Base-by-base conservation (phyloP, 2,888 invertebrate species). In the Caenorhabditis sinica region DNA sequence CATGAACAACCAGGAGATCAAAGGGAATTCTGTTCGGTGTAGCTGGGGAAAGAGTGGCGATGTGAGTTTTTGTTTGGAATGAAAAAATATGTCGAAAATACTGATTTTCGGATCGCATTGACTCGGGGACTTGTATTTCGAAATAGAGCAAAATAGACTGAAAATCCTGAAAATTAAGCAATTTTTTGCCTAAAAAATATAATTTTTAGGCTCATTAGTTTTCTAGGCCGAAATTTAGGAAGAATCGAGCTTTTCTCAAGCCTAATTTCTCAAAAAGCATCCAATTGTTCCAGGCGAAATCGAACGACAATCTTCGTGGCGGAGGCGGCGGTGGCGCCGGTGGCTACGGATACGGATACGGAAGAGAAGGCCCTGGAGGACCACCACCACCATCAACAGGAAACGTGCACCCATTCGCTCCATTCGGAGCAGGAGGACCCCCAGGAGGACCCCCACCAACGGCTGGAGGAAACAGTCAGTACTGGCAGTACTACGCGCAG, bases 21-120 rank as follows among this genome's bases (percentile, higher is more conserved):
- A 96, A 93, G 98, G 98, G 83, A 96, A 97, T 93, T 95, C 95
- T 90, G 97, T 98, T 71, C 98, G 98, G 94, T 98, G 98, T 94
- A 98, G 98, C 94, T 99, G 99, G 99, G 98, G 99, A 66, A 98
- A 98, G 94, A 86, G 83, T 43, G 83, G 84, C n/a, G 84, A 82
- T 49, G 82, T 80, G 23, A 77, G 74, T 69, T 51, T 53, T 75
- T 15, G 20, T 51, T 51, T 11, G 5, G 20, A 20, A n/a, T 51
- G 4, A 51, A 51, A 49, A n/a, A n/a, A n/a, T n/a, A n/a, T n/a
- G n/a, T n/a, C 40, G 2, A 40, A 9, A n/a, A n/a, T n/a, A n/a
- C n/a, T n/a, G n/a, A n/a, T n/a, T n/a, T n/a, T n/a, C n/a, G n/a
- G n/a, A n/a, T n/a, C n/a, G n/a, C n/a, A n/a, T n/a, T n/a, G n/a